Base-by-base conservation (phyloP, 1,140 invertebrate species). In the Aphelinus atriplicis region DNA sequence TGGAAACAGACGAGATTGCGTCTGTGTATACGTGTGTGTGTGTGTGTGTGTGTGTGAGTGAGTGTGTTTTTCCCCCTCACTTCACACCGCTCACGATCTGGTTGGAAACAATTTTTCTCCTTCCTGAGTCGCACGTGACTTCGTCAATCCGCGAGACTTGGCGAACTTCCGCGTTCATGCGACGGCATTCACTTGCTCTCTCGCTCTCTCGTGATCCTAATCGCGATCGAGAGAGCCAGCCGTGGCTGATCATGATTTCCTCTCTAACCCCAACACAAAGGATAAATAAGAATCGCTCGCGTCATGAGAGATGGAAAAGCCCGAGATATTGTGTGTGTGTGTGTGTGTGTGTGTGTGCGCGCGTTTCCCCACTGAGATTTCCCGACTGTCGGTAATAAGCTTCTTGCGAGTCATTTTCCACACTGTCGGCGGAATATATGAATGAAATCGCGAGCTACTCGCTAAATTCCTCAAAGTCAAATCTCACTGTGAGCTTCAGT, bases 151-250 rank as follows among this genome's bases (percentile, higher is more conserved):
- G 50, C 50, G 50, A 57, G 64, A 66, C 46, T 48, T 68, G 45
- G 50, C 26, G 26, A 26, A 26, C 65, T 71, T 76, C 68, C 68
- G 68, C 68, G 63, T 76, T 71, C 43, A 55, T 45, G 50, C 7
- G 4, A 26, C 50, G 47, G 65, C 60, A 69, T 70, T 65, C 47
- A 58, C 65, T 70, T 58, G 51, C 66, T 45, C 63, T 58, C 9
- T 67, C 64, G 43, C 42, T 66, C 50, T 66, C 53, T 26, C 63
- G 56, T 42, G 72, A 74, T 74, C 58, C 58, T 74, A 66, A 73
- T 73, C 64, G 48, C 64, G n/a, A 45, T 10, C 10, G 51, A 43
- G 26, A 26, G 26, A 26, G 26, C 26, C 26, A 62, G 7, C 45
- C n/a, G 45, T 56, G 50, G 50, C 56, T 47, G 56, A 60, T 61